Conservation (phyloP, 1,140 invertebrate species). For the Atta cephalotes region DNA sequence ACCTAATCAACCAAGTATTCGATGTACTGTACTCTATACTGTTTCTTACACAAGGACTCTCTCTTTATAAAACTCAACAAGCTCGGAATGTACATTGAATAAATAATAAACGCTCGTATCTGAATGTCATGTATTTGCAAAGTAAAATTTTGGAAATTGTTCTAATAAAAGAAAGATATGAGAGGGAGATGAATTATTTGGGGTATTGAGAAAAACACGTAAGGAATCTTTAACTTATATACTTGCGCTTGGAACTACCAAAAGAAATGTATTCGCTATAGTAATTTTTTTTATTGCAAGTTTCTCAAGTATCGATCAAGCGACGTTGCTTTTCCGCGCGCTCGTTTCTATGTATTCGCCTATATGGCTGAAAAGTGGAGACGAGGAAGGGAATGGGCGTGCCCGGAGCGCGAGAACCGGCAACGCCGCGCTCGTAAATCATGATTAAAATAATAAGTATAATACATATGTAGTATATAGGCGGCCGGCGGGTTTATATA, state of each 20-base stretch:
- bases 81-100: background rate
- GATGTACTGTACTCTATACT: background rate
- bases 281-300: conserved; percentile 64
- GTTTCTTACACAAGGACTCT: background rate
- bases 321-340: conserved; percentile 65
- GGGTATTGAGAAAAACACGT: background rate
- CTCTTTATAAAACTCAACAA: background rate
- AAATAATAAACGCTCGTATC: background rate
- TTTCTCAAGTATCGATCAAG: conserved; percentile 78
- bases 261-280: conserved; percentile 42
- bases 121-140: background rate
- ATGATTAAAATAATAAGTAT: conserved; percentile 86
- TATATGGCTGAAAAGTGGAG: conserved; percentile 69
- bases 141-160: conserved; percentile 25
- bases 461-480: conserved; percentile 84
- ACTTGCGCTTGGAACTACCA: background rate
- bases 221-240: background rate
- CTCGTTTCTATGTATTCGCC: conserved; percentile 66
- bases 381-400: conserved; percentile 81
- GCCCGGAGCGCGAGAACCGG: conserved; percentile 77
- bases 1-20: conserved; percentile 38
- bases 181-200: background rate
- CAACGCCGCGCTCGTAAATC: conserved; percentile 84
- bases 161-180: background rate
- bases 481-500: conserved; percentile 68